phyloP scores from a whole-genome alignment of 2,888 invertebrate genomes.

The Crematogaster levior region DNA sequence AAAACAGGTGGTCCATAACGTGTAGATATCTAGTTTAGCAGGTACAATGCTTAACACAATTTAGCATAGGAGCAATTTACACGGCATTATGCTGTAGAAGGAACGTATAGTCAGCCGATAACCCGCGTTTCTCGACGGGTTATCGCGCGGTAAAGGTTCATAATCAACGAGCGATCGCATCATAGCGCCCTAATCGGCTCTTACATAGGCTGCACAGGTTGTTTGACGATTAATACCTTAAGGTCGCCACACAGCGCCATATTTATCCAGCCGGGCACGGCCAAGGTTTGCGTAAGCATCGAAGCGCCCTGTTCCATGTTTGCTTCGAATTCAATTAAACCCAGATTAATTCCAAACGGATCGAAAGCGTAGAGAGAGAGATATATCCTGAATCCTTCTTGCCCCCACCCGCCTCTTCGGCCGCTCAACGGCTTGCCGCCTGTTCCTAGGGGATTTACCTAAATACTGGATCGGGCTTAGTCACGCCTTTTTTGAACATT shows the following conservation, averaged over 20 bases:
- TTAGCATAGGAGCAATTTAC: conserved; percentile 46
- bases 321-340: conserved; percentile 62
- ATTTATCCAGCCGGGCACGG: conserved; percentile 52
- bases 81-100: conserved; percentile 48
- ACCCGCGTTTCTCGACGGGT: conserved; percentile 10
- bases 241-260: conserved; percentile 43
- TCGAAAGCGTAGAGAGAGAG: conserved; percentile 46
- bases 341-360: conserved; percentile 59
- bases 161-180: conserved; percentile 52
- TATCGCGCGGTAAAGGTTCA: conserved; percentile 50
- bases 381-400: conserved; percentile 14
- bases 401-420: background rate
- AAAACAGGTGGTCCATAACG: conserved; percentile 42
- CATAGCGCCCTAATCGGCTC: conserved; percentile 46
- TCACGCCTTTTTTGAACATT: background rate
- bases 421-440: background rate
- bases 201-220: conserved; percentile 30
- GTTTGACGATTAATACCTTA: conserved; percentile 56
- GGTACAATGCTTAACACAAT: conserved; percentile 47
- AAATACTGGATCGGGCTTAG: background rate
- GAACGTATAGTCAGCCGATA: conserved; percentile 37
- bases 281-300: conserved; percentile 54
- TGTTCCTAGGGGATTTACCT: background rate
- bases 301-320: conserved; percentile 49
- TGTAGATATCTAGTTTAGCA: conserved; percentile 30